Conservation (phyloP, 2,797 vertebrate species). For the Anolis apletophallus region DNA sequence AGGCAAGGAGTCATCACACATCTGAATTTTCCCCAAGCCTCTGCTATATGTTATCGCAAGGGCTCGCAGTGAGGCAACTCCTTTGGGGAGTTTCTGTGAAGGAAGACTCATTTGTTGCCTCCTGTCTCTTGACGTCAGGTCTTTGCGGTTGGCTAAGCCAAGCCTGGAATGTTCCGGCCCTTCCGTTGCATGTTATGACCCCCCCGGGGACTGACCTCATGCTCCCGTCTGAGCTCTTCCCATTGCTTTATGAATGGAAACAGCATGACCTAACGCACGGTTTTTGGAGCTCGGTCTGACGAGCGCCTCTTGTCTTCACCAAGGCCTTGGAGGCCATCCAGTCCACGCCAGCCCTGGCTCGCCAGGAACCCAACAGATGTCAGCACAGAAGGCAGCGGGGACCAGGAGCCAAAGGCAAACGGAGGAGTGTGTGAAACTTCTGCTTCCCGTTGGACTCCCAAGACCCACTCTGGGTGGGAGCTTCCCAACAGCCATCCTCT, state of each 20-base stretch:
- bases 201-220: slow-evolving; percentile 11
- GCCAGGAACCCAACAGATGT: neutral
- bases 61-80: neutral
- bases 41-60: neutral
- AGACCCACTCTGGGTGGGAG: neutral
- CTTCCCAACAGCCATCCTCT: neutral
- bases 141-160: neutral
- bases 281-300: neutral
- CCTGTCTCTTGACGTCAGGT: neutral
- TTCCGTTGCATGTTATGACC: slow-evolving; percentile 4
- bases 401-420: neutral
- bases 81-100: neutral
- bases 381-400: slow-evolving; percentile 23
- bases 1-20: neutral
- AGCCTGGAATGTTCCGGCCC: slow-evolving; percentile 1
- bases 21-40: neutral
- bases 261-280: slow-evolving; percentile 16
- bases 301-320: slow-evolving; percentile 21
- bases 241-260: slow-evolving; percentile 38
- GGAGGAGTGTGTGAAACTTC: slow-evolving; percentile 31
- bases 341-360: slow-evolving; percentile 12
- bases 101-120: neutral
- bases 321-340: slow-evolving; percentile 7
- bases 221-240: slow-evolving; percentile 13
- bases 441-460: slow-evolving; percentile 30